A percentile compares a stretch with the other conserved stretches of the same genome.
phyloP scores from a whole-genome alignment of 2,113 vertebrate genomes.

The Eulemur macaco region DNA sequence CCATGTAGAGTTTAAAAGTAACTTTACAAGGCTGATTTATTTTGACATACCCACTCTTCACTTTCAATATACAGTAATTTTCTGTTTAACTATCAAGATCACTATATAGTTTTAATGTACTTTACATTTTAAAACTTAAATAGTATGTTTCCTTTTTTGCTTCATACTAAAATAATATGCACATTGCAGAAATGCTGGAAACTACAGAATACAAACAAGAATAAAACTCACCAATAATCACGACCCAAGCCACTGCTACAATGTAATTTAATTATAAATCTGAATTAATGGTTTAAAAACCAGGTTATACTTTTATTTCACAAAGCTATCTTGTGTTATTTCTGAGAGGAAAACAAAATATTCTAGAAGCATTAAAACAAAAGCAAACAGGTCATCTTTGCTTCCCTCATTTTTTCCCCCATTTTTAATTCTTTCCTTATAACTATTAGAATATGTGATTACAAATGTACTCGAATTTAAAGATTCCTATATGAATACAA shows the following conservation, averaged over 20 bases:
- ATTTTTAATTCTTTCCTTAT: neutral
- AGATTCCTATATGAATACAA: neutral
- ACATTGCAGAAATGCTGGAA: neutral
- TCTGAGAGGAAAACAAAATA: neutral
- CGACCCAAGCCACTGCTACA: neutral
- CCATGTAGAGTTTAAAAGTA: neutral
- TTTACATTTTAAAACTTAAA: conserved; percentile 8
- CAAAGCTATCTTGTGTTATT: neutral
- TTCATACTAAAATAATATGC: neutral
- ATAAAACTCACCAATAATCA: neutral
- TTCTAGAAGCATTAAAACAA: neutral
- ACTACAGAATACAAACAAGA: neutral
- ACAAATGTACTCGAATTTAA: neutral
- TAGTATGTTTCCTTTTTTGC: neutral
- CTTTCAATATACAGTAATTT: neutral
- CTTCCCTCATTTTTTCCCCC: neutral
- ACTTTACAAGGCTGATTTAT: neutral
- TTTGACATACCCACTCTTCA: neutral
- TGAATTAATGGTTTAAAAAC: neutral
- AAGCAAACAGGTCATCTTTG: neutral
- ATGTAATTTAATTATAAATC: neutral
- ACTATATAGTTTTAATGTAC: neutral
- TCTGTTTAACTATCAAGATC: neutral
- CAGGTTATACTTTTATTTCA: neutral
- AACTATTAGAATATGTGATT: neutral